Evolutionary conservation across 2,888 invertebrate genomes (phyloP).

Genomic region (Galerucella pusilla): DNA sequence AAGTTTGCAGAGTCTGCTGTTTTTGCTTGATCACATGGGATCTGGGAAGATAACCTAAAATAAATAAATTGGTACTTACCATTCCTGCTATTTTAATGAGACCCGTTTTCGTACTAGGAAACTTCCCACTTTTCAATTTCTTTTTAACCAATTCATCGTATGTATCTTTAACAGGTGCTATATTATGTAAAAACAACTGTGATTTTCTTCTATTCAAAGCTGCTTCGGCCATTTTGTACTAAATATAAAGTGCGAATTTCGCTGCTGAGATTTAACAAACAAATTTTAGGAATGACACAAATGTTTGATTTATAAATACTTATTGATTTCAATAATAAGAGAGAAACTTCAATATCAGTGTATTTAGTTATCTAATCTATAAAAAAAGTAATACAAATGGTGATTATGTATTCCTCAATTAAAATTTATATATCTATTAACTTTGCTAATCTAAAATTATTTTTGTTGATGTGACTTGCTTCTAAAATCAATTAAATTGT

Average conservation of each 20-base stretch:
- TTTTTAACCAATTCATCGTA: constrained; percentile 52
- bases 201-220: constrained; percentile 47
- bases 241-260: background rate
- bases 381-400: background rate
- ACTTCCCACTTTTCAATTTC: constrained; percentile 53
- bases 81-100: constrained; percentile 52
- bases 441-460: too few relatives aligned
- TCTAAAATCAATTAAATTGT: too few relatives aligned
- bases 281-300: background rate
- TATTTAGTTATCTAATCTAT: constrained; percentile 12
- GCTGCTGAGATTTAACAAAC: background rate
- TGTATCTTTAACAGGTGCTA: constrained; percentile 49
- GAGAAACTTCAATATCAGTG: constrained; percentile 1
- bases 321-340: background rate
- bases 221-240: constrained; percentile 43
- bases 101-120: constrained; percentile 52
- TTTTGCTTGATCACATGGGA: too few relatives aligned
- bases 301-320: background rate
- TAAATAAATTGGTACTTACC: constrained; percentile 44
- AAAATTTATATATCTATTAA: background rate
- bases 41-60: background rate
- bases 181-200: constrained; percentile 46
- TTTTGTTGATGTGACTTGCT: too few relatives aligned
- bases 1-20: too few relatives aligned
- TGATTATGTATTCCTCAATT: background rate